Evolutionary conservation across 2,113 vertebrate species (phyloP).

Genomic region (Phainopepla nitens): DNA sequence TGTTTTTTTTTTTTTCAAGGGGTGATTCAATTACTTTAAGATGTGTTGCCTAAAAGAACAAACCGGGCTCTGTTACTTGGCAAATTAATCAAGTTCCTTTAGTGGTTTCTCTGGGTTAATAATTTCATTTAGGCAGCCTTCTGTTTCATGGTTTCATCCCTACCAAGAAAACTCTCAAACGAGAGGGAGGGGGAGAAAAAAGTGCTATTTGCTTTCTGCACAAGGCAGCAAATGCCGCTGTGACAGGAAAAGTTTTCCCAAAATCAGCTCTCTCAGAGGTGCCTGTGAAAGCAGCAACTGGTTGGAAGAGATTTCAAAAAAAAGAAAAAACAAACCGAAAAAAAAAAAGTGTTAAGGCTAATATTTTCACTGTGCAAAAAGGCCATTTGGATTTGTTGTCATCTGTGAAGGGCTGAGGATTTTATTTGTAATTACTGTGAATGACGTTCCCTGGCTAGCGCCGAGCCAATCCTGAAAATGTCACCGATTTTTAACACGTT

Average conservation of each 20-base stretch:
- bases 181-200: not conserved
- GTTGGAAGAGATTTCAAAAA: not conserved
- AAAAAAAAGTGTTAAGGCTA: conserved; percentile 36
- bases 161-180: not conserved
- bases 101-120: conserved; percentile 58
- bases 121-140: conserved; percentile 46
- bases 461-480: conserved; percentile 8
- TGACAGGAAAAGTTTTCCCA: not conserved
- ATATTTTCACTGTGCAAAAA: conserved; percentile 49
- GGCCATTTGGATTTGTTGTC: conserved; percentile 56
- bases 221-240: not conserved
- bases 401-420: conserved; percentile 38
- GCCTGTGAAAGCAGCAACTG: conserved; percentile 48
- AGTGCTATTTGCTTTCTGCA: not conserved
- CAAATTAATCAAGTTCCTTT: conserved; percentile 64
- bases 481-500: conserved; percentile 12
- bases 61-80: conserved; percentile 36
- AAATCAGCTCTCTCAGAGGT: not conserved
- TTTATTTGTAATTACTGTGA: conserved; percentile 20
- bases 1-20: conserved; percentile 41
- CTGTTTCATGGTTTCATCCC: conserved; percentile 29
- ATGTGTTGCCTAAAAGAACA: conserved; percentile 64
- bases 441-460: conserved; percentile 22
- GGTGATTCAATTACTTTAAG: conserved; percentile 65
- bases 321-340: not conserved